Base-by-base conservation (phyloP, 2,113 vertebrate genomes). In the Perccottus glenii region DNA sequence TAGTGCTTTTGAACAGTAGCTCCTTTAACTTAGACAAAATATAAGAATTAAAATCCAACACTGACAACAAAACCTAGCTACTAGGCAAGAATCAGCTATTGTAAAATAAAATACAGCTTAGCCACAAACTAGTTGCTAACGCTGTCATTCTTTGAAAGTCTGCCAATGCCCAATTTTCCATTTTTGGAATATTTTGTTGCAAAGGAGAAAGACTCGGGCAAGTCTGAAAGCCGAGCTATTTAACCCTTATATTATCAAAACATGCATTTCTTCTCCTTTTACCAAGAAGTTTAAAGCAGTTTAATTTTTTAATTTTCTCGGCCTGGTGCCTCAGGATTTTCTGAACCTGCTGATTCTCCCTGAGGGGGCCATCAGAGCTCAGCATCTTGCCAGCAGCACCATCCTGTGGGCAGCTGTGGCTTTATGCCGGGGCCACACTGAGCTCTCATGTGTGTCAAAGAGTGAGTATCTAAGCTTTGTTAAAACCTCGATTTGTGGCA, bases 401-500 rank as follows among this genome's bases (percentile, higher is more conserved):
- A 4, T 36, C 36, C 44, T 51, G 47, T 60, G 9, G 19, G 40
- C 59, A 52, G 66, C 51, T 43, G 60, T 40, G 16, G 50, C 16
- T 32, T 45, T 19, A 5, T 9, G 4, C 38, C 35, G 15, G 35
- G 47, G 16, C 12, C 10, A 33, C 11, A 27, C 33, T 27, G 19
- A 12, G 32, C 11, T 40, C 35, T 40, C 19, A 40, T 56, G 49
- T 38, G 50, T 55, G 43, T 42, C 4, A 32, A 44, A 8, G 44
- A 12, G 43, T 40, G 51, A 33, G 5, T 44, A 15, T 0, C 12
- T 9, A 35, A 16, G 19, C 8, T 53, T 16, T 27, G 2, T 87
- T 88, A 1, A 27, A 27, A 98, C 98, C 97, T 93, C 96, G 94
- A 86, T 99, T 99, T 57, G 89, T 92, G 12, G 98, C 96, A 1